Evolutionary conservation across 2,888 invertebrate species (phyloP).

Genomic region (Yponomeuta cagnagella): DNA sequence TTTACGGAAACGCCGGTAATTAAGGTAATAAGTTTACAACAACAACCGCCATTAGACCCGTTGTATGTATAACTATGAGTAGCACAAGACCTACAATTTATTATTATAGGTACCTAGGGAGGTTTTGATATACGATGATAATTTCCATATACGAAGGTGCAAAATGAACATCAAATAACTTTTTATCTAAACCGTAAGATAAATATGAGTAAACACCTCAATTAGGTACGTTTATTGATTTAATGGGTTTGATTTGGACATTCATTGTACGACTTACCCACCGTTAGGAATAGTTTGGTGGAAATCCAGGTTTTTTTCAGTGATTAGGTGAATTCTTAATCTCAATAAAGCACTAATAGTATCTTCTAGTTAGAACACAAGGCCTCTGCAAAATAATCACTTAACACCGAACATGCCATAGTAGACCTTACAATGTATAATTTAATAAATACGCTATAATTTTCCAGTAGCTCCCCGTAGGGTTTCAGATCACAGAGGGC

Average conservation of each 20-base stretch:
- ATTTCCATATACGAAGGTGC: too few species aligned
- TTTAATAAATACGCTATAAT: constrained; percentile 22
- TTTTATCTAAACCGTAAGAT: too few species aligned
- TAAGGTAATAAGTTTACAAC: too few species aligned
- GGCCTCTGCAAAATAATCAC: constrained; percentile 44
- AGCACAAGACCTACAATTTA: too few species aligned
- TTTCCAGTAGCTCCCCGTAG: constrained; percentile 53
- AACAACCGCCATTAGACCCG: too few species aligned
- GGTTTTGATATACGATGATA: too few species aligned
- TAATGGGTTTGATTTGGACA: background rate
- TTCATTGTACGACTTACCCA: background rate
- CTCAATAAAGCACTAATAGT: background rate
- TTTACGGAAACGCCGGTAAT: too few species aligned
- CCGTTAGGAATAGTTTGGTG: constrained; percentile 19
- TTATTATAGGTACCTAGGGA: too few species aligned
- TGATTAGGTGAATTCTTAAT: constrained; percentile 17
- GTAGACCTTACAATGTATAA: constrained; percentile 23
- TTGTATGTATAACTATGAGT: too few species aligned
- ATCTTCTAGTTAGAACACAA: constrained; percentile 27
- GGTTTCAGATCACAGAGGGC: constrained; percentile 54
- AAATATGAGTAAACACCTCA: too few species aligned
- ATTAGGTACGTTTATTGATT: background rate
- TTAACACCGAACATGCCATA: constrained; percentile 55
- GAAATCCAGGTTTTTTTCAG: constrained; percentile 29
- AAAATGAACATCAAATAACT: too few species aligned